Evolutionary conservation across 2,888 invertebrate genomes (phyloP).

Genomic region (Cactoblastis cactorum): DNA sequence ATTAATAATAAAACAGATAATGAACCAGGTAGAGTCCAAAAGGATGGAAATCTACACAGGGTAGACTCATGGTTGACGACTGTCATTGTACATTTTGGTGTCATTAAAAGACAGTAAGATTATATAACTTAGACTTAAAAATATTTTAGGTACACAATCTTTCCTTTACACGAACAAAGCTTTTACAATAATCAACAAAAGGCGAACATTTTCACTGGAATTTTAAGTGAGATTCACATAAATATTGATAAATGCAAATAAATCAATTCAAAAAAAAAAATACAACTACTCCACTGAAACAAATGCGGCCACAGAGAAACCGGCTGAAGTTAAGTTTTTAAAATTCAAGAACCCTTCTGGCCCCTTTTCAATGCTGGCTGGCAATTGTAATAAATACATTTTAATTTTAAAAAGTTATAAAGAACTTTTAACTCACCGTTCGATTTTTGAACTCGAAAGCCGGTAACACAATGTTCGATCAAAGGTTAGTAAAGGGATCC

Average conservation of each 20-base stretch:
- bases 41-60: not conserved
- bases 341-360: not conserved
- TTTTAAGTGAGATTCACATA: not conserved
- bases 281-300: not conserved
- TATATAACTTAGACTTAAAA: too few relatives aligned
- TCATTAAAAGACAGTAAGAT: too few relatives aligned
- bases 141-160: not conserved
- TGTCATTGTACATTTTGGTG: too few relatives aligned
- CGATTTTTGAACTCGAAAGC: conserved; percentile 31
- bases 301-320: conserved; percentile 6
- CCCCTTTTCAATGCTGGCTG: not conserved
- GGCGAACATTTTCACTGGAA: not conserved
- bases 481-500: conserved; percentile 27
- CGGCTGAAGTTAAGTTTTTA: not conserved
- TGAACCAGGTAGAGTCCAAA: not conserved
- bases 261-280: not conserved
- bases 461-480: conserved; percentile 31
- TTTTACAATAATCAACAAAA: not conserved
- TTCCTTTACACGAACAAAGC: not conserved
- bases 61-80: too few relatives aligned
- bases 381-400: not conserved
- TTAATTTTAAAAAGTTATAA: not conserved
- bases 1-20: too few relatives aligned
- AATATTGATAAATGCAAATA: conserved; percentile 8
- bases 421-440: conserved; percentile 31